Evolutionary conservation across 1,140 invertebrate species (phyloP).

Genomic region (Eriocheir sinensis): DNA sequence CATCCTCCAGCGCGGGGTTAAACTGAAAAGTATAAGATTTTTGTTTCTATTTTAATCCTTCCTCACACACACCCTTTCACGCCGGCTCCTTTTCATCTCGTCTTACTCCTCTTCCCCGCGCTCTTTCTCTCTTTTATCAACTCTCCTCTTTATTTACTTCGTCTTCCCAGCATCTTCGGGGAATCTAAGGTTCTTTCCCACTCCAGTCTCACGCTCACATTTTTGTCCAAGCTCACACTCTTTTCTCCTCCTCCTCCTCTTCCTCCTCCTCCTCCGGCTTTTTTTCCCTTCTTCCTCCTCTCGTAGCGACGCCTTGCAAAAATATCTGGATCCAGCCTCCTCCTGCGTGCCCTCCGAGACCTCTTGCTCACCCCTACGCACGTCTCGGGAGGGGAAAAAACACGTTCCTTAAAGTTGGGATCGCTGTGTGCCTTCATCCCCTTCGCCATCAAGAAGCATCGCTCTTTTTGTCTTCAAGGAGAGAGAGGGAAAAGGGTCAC

Average conservation of each 20-base stretch:
- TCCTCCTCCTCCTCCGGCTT: not conserved
- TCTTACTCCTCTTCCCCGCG: no score
- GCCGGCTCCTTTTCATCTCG: not conserved
- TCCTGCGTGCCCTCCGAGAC: not conserved
- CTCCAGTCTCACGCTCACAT: not conserved
- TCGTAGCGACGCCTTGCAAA: not conserved
- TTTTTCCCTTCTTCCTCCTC: constrained; percentile 7
- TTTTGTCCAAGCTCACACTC: not conserved
- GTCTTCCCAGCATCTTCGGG: not conserved
- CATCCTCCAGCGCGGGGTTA: not conserved
- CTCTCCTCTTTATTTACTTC: not conserved
- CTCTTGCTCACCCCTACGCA: not conserved
- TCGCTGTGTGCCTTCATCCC: not conserved
- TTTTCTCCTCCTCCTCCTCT: not conserved
- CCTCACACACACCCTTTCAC: constrained; percentile 10
- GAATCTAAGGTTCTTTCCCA: not conserved
- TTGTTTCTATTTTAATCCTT: not conserved
- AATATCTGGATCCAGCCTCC: not conserved
- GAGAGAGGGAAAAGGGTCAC: no score
- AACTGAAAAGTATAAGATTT: not conserved
- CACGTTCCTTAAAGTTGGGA: not conserved
- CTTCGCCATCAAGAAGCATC: not conserved
- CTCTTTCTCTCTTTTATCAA: not conserved
- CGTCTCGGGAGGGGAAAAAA: not conserved
- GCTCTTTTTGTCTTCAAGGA: no score